phyloP scores from a whole-genome alignment of 2,797 vertebrate species.

The Gallirallus australis region DNA sequence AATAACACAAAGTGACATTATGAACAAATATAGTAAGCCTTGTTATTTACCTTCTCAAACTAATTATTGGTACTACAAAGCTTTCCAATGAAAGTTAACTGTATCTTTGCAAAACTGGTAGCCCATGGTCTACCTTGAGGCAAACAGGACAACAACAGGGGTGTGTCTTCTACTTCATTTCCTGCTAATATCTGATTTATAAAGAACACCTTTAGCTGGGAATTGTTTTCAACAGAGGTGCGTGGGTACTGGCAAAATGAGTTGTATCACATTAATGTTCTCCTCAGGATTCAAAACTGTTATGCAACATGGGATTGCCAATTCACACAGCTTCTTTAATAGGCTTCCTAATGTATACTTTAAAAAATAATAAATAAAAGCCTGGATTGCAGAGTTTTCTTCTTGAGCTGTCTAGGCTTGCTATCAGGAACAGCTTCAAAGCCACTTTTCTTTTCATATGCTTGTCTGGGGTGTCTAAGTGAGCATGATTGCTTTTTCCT shows the following conservation, averaged over 20 bases:
- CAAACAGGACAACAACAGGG: neutral
- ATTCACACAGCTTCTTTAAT: slow-evolving; percentile 33
- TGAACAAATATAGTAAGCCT: neutral
- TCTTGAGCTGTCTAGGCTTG: slow-evolving; percentile 37
- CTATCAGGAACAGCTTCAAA: slow-evolving; percentile 71
- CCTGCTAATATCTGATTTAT: neutral
- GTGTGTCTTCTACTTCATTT: neutral
- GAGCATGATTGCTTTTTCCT: slow-evolving; percentile 62
- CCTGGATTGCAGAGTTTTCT: slow-evolving; percentile 15
- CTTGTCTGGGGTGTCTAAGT: slow-evolving; percentile 64
- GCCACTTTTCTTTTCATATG: slow-evolving; percentile 60
- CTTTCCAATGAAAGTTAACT: neutral
- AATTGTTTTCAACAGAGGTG: neutral
- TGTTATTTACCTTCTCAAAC: neutral
- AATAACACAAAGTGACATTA: fast-evolving
- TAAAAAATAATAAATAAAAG: neutral
- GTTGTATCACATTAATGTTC: slow-evolving; percentile 10
- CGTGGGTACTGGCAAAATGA: neutral
- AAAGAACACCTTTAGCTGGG: neutral
- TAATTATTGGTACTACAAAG: neutral
- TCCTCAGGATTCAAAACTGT: slow-evolving; percentile 48
- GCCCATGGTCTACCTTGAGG: neutral
- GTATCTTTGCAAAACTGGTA: neutral
- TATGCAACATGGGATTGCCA: slow-evolving; percentile 49
- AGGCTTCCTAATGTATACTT: slow-evolving; percentile 22